Conservation (phyloP, 2,888 invertebrate genomes). For the Nysson spinosus region DNA sequence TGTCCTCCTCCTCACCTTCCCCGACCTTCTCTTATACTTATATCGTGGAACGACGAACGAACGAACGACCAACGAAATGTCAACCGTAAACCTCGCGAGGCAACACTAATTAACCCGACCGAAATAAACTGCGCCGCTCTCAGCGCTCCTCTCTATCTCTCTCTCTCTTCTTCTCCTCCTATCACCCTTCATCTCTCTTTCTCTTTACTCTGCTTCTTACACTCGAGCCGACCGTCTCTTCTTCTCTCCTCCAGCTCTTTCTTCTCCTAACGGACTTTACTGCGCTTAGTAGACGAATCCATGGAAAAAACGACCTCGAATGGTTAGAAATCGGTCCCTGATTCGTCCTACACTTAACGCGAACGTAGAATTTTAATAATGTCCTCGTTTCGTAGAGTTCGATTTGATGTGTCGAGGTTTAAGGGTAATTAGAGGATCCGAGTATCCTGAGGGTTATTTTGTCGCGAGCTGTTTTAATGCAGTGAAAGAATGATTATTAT, state of each 20-base stretch:
- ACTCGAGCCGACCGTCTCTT: slow-evolving; percentile 41
- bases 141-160: slow-evolving; percentile 53
- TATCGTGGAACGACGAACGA: slow-evolving; percentile 58
- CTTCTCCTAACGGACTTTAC: slow-evolving; percentile 16
- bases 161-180: slow-evolving; percentile 33
- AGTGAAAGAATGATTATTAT: too few relatives aligned
- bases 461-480: too few relatives aligned
- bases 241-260: slow-evolving; percentile 24
- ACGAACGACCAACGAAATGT: slow-evolving; percentile 74
- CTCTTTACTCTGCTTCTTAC: slow-evolving; percentile 22
- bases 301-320: slow-evolving; percentile 27
- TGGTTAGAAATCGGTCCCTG: background rate
- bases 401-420: background rate
- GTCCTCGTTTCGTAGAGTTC: background rate
- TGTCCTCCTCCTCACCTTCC: slow-evolving; percentile 52
- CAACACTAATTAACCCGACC: slow-evolving; percentile 77
- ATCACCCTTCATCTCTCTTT: slow-evolving; percentile 15
- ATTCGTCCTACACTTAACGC: background rate
- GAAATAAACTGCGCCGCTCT: slow-evolving; percentile 75
- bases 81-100: slow-evolving; percentile 77
- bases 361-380: background rate
- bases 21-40: slow-evolving; percentile 42
- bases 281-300: slow-evolving; percentile 18
- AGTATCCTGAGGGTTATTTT: too few relatives aligned
- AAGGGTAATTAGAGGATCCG: too few relatives aligned